Conservation (phyloP, 2,797 vertebrate species). For the Bradypodion pumilum region DNA sequence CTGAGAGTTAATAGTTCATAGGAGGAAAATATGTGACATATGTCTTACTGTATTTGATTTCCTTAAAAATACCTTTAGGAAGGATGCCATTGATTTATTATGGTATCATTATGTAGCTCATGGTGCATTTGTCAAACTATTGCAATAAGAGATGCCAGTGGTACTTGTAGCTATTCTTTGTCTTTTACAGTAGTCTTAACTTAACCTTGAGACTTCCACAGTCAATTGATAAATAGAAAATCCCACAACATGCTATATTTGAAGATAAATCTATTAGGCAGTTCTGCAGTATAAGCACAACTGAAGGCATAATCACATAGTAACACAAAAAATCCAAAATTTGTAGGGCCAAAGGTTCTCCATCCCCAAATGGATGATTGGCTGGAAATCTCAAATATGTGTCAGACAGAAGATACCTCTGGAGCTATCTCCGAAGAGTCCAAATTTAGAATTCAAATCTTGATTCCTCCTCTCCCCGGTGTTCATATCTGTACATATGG, state of each 20-base stretch:
- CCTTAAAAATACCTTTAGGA: slow-evolving; percentile 46
- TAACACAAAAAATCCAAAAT: neutral
- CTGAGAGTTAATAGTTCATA: slow-evolving; percentile 61
- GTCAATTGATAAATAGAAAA: slow-evolving; percentile 29
- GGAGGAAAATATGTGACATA: slow-evolving; percentile 37
- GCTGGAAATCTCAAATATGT: neutral
- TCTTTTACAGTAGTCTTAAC: slow-evolving; percentile 39
- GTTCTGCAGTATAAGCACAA: neutral
- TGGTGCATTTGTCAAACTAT: slow-evolving; percentile 29
- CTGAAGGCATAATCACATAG: neutral
- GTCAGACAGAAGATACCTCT: neutral
- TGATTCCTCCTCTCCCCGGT: neutral
- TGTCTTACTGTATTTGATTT: slow-evolving; percentile 38
- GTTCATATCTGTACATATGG: too few species aligned
- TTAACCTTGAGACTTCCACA: slow-evolving; percentile 31
- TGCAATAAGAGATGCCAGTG: slow-evolving; percentile 45
- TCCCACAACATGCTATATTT: neutral
- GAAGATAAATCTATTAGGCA: neutral
- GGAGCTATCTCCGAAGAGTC: too few species aligned
- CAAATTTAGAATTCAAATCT: neutral
- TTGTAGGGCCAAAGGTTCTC: neutral
- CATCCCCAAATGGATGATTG: neutral
- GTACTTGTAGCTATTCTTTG: neutral
- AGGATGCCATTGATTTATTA: slow-evolving; percentile 54
- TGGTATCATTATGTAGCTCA: slow-evolving; percentile 48